phyloP scores from a whole-genome alignment of 2,888 invertebrate species.

The Epinotia brunnichana region DNA sequence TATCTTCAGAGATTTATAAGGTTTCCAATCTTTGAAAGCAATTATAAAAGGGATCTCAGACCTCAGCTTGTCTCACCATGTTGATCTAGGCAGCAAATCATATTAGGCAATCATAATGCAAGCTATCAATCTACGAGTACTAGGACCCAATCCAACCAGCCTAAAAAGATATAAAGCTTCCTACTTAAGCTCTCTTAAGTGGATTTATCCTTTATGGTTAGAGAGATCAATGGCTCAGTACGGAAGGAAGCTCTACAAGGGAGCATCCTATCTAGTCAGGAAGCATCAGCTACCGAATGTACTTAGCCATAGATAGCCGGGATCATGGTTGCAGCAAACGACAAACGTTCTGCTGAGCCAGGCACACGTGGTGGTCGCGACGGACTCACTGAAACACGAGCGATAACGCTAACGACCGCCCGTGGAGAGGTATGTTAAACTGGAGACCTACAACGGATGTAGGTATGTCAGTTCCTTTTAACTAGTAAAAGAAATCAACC shows the following conservation, averaged over 20 bases:
- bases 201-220: conserved; percentile 67
- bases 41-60: too few species aligned
- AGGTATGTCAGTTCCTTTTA: neutral
- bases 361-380: conserved; percentile 63
- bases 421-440: conserved; percentile 44
- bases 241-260: conserved; percentile 79
- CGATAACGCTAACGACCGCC: conserved; percentile 44
- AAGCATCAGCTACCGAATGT: conserved; percentile 67
- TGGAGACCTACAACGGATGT: neutral
- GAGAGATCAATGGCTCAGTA: conserved; percentile 57
- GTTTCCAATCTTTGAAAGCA: too few species aligned
- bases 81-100: neutral
- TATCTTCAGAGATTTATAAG: neutral
- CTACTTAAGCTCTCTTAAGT: conserved; percentile 65
- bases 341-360: conserved; percentile 58
- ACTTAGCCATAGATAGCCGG: conserved; percentile 68
- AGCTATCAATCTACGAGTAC: neutral
- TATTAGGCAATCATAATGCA: neutral
- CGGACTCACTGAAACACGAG: conserved; percentile 49
- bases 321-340: conserved; percentile 67
- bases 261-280: conserved; percentile 74
- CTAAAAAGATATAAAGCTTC: conserved; percentile 9
- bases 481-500: neutral
- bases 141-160: neutral
- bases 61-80: too few species aligned